Base-by-base conservation (phyloP, 1,140 invertebrate species). In the Pseudomyrmex flavicornis region DNA sequence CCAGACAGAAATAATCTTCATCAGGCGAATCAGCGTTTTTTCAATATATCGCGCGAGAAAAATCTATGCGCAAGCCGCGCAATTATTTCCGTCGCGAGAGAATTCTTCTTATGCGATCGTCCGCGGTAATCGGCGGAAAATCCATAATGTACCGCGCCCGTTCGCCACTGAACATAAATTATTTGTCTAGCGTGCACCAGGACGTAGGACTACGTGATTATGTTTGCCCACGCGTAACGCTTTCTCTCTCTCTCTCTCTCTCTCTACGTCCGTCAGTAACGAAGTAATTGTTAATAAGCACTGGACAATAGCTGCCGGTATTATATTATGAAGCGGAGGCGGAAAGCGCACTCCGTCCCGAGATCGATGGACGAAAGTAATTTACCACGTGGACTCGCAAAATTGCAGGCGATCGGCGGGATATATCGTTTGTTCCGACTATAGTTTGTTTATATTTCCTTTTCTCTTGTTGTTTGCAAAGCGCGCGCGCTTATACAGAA, bases 351-450 rank as follows among this genome's bases (percentile, higher is more conserved):
- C 4, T 7, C 26, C 22, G 15, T 26, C 0, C 35, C 12, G 63
- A 22, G 52, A 79, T 79, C 76, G 65, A 79, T 79, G 58, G 44
- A 46, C n/a, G 76, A 79, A 79, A 70, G 76, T 79, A 79, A 79
- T 70, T 69, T 59, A 44, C 54, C 35, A 26, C 13, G 62, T 20
- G 26, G 35, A 35, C 61, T 66, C 26, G 10, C 61, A 17, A 77
- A 77, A 8, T 44, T 54, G 26, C 74, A 26, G 13, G 10, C n/a
- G 62, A 5, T 68, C n/a, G 59, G 12, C 50, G 50, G 44, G 17
- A 66, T 52, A 56, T 77, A 56, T 77, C 20, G 68, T 79, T 69
- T 79, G 58, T 70, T 59, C 35, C 35, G 5, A 35, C 35, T 35
- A 17, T 17, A 35, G 35, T 15, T 48, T n/a, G 1, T 68, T 17